Evolutionary conservation across 1,140 invertebrate genomes (phyloP), one percentile per base, ranked within the genome.

Genomic region (Drosophila bocqueti): DNA sequence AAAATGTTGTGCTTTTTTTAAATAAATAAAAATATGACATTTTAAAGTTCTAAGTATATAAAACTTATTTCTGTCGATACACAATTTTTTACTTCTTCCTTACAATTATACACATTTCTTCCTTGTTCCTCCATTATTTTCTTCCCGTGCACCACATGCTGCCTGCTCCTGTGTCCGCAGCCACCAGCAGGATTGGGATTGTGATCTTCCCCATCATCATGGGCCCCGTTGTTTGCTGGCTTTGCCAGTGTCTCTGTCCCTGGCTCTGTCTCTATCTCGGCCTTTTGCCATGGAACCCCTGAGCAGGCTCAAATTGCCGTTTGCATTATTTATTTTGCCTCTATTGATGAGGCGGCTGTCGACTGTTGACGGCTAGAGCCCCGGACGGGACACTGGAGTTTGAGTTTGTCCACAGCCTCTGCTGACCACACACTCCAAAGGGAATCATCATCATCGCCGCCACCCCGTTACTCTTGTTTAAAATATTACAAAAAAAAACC

Each of bases 321-420:
- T 91, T 90, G 85, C 86, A 90, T 90, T 90, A 90, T 90, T 90
- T 90, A 90, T 90, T 75, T 89, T 89, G 86, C 68, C 65, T 90
- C 85, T 80, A 90, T 89, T 89, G 85, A 89, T 90, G 85, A 90
- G 85, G 63, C 71, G 80, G 31, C 71, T 65, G 74, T 59, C 47
- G 67, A 42, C 83, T 69, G 68, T 50, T 81, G 78, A 65, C 71
- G 67, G 63, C 67, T 46, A 54, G 18, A 45, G 59, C 52, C 71
- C 38, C 34, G 52, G 7, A 11, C 5, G 16, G 49, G 26, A 7
- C 26, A 7, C 31, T n/a, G 47, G 47, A 7, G 49, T 29, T 6
- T 13, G 38, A 6, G 54, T 16, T 45, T 47, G 36, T 49, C 58
- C 62, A 46, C 63, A 61, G 71, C 24, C 38, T 60, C 65, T 50